A percentile compares a stretch with the other conserved stretches of the same genome.
phyloP scores from a whole-genome alignment of 2,888 invertebrate genomes.

The Aspidiotus rigidus region DNA sequence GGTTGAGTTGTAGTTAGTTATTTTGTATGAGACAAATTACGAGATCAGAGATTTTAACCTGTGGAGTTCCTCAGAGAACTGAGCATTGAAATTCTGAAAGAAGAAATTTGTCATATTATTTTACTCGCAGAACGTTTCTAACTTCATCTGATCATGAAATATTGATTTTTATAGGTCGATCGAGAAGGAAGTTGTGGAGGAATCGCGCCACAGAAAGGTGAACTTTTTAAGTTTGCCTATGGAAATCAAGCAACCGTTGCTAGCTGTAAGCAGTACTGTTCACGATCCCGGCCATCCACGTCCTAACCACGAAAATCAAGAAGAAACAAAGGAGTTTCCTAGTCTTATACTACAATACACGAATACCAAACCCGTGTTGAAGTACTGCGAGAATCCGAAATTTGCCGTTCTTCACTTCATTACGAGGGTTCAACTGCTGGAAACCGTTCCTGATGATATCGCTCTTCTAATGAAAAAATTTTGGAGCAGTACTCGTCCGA shows the following conservation, averaged over 20 bases:
- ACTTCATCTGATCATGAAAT: background rate
- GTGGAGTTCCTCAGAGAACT: too few relatives aligned
- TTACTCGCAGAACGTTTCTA: too few relatives aligned
- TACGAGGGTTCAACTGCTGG: slow-evolving; percentile 34
- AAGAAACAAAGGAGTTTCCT: slow-evolving; percentile 30
- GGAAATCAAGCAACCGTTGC: slow-evolving; percentile 30
- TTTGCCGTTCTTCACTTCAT: slow-evolving; percentile 33
- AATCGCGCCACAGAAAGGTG: slow-evolving; percentile 16
- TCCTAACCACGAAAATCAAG: background rate
- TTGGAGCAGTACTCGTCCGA: slow-evolving; percentile 32
- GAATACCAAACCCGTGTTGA: slow-evolving; percentile 30
- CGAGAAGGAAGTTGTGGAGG: slow-evolving; percentile 31
- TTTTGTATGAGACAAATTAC: too few relatives aligned
- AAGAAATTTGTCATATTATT: too few relatives aligned
- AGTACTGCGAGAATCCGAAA: slow-evolving; percentile 34
- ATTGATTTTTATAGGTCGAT: slow-evolving; percentile 22
- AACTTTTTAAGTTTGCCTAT: slow-evolving; percentile 34
- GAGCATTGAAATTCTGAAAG: too few relatives aligned
- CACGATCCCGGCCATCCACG: too few relatives aligned
- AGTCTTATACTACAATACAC: slow-evolving; percentile 33
- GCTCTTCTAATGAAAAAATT: slow-evolving; percentile 29
- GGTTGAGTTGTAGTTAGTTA: too few relatives aligned
- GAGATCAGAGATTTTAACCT: too few relatives aligned
- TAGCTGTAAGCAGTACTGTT: background rate
- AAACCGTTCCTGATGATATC: slow-evolving; percentile 34